Conservation (phyloP, 2,797 vertebrate genomes). For the Cyprinodon diabolis region DNA sequence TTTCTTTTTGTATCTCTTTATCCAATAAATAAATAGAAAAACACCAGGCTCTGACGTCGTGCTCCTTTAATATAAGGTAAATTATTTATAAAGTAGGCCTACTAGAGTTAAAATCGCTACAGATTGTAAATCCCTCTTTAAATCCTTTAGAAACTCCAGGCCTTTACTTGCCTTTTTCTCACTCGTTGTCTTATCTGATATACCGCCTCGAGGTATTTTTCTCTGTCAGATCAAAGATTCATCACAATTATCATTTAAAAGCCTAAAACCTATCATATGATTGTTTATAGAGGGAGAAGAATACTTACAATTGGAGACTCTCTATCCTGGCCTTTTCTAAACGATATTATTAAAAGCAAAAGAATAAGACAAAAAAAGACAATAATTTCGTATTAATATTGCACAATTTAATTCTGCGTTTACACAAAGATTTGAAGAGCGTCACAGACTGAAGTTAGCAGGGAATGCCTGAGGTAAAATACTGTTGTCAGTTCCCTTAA, state of each 20-base stretch:
- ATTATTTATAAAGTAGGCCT: background rate
- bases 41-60: background rate
- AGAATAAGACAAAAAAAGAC: conserved; percentile 66
- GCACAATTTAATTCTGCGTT: conserved; percentile 82
- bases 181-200: conserved; percentile 32
- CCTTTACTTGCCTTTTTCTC: conserved; percentile 25
- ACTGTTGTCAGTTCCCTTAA: conserved; percentile 64
- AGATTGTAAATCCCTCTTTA: conserved; percentile 14
- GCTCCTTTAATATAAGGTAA: background rate
- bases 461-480: conserved; percentile 75
- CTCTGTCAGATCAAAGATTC: conserved; percentile 57
- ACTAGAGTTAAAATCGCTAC: background rate
- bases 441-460: conserved; percentile 68
- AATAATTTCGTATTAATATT: conserved; percentile 71
- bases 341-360: conserved; percentile 16
- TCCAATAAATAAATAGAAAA: background rate
- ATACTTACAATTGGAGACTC: conserved; percentile 3
- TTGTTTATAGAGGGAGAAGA: conserved; percentile 25
- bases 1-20: conserved; percentile 11
- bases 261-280: conserved; percentile 42
- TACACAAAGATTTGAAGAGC: conserved; percentile 76
- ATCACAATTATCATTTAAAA: conserved; percentile 43
- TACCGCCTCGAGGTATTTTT: conserved; percentile 45
- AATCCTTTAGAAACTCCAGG: conserved; percentile 29
- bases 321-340: conserved; percentile 9